These are phyloP conservation scores for Archegozetes longisetosus DNA, from an alignment of 1,140 invertebrate species.

Conservation along the genomic window DNA sequence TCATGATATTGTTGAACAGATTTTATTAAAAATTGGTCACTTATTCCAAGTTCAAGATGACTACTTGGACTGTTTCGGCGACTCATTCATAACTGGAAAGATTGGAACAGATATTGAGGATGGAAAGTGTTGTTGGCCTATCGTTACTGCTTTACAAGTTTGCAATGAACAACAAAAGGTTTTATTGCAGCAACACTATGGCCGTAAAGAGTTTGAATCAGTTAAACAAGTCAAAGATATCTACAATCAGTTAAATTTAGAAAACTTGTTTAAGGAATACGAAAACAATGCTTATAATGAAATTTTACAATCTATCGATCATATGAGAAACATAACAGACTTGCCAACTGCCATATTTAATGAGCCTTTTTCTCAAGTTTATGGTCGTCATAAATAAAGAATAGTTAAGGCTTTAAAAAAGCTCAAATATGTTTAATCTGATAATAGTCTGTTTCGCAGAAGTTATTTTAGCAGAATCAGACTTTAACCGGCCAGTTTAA, in stretches of 20 bases:
- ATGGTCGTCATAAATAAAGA: background rate
- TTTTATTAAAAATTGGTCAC: constrained; percentile 85
- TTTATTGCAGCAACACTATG: constrained; percentile 37
- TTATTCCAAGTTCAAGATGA: constrained; percentile 83
- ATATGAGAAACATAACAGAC: background rate
- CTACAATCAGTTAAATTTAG: constrained; percentile 13
- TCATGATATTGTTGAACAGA: constrained; percentile 50
- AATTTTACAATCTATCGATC: constrained; percentile 1
- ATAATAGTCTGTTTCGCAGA: too few species aligned
- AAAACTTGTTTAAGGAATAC: constrained; percentile 7
- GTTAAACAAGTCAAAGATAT: constrained; percentile 11
- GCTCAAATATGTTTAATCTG: too few species aligned
- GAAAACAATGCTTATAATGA: constrained; percentile 9
- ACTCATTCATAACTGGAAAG: constrained; percentile 36
- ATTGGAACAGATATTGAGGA: constrained; percentile 40
- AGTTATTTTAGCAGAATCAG: too few species aligned
- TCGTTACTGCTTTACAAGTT: constrained; percentile 30
- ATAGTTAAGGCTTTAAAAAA: too few species aligned
- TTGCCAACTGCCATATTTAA: background rate
- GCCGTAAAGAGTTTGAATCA: background rate
- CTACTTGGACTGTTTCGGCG: constrained; percentile 38
- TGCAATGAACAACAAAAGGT: constrained; percentile 47
- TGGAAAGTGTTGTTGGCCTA: constrained; percentile 39
- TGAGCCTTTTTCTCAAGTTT: background rate
- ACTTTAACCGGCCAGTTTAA: too few species aligned